Base-by-base conservation (phyloP, 1,140 invertebrate genomes). In the Papilio aristodemus region DNA sequence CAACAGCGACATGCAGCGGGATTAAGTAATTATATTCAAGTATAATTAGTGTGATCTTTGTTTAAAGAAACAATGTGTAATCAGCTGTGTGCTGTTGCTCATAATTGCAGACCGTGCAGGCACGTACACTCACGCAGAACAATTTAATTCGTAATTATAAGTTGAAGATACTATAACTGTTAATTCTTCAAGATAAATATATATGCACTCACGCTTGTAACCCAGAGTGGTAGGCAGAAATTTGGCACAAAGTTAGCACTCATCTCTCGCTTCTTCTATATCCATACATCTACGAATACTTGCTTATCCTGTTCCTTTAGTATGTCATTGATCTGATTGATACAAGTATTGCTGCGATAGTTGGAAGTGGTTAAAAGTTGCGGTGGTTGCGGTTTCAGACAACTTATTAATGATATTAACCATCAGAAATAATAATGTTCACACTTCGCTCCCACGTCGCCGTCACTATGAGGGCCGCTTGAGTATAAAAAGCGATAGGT, bases 11-110 rank as follows among this genome's bases (percentile, higher is more conserved):
- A 62, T 37, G 36, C 59, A 62, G 32, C 36, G 59, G 32, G 59
- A 62, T 62, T 62, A 38, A 62, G 59, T 62, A 62, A 62, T 62
- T 62, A 62, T 36, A 17, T 36, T 62, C 27, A 37, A 37, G 59
- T 62, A 36, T 62, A 37, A 62, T 62, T 62, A 37, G 38, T 38
- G 14, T 19, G n/a, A 62, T 62, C 59, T 62, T 62, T 62, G 32
- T 37, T 58, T 58, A 58, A 37, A 62, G 38, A 62, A 62, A 62
- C 59, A 62, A 62, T 62, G 59, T 62, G 59, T 38, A 62, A 62
- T 62, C 36, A 62, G 59, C 36, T 62, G 59, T 9, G 46, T 25
- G 11, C 59, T 32, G 38, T 62, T 62, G 38, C 32, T 32, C 27
- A 38, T 62, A 62, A 62, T 62, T 62, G 59, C 59, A 37, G 32